These are phyloP conservation scores for Sinella curviseta DNA, from an alignment of 1,140 invertebrate genomes.

Conservation along the genomic window DNA sequence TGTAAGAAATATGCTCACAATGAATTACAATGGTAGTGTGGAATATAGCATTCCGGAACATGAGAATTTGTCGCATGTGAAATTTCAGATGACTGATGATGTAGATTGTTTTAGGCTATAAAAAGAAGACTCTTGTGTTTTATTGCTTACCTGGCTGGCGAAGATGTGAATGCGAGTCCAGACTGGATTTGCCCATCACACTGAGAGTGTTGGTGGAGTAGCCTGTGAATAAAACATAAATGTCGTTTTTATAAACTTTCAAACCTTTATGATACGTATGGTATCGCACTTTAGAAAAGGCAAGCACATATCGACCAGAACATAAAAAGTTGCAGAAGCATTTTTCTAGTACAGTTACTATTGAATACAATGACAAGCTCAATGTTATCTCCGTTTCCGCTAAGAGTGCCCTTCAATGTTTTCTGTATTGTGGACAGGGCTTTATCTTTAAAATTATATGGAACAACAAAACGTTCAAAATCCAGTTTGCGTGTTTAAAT, in stretches of 20 bases:
- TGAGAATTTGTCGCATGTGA: not conserved
- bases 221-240: constrained; percentile 61
- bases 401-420: not conserved
- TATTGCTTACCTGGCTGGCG: constrained; percentile 75
- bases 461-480: too few species aligned
- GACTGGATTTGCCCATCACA: constrained; percentile 69
- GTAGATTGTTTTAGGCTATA: not conserved
- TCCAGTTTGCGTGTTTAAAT: too few species aligned
- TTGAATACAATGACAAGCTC: too few species aligned
- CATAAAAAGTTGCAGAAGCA: too few species aligned
- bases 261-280: too few species aligned
- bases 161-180: constrained; percentile 80
- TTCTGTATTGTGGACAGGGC: too few species aligned
- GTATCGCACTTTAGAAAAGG: too few species aligned
- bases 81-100: not conserved
- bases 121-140: not conserved
- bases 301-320: too few species aligned
- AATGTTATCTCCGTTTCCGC: not conserved
- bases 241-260: constrained; percentile 27
- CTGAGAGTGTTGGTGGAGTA: constrained; percentile 73
- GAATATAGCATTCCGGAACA: not conserved
- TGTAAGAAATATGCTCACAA: too few species aligned
- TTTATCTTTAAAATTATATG: too few species aligned
- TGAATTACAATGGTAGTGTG: too few species aligned
- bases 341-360: too few species aligned